These are phyloP conservation scores for Jacana jacana DNA, from an alignment of 2,113 vertebrate genomes.

Conservation along the genomic window DNA sequence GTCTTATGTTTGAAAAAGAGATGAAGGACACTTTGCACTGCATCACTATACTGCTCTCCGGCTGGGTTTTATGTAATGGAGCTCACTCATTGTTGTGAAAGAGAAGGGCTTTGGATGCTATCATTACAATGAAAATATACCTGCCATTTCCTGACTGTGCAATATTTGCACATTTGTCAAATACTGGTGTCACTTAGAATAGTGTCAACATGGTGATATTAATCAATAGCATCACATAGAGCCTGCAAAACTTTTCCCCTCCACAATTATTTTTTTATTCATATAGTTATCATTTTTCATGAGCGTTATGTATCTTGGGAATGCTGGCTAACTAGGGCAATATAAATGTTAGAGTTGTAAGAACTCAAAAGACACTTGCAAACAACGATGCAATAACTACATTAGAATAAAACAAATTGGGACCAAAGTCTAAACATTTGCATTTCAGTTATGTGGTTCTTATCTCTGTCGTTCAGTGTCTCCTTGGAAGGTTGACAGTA, in stretches of 20 bases:
- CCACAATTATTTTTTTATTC: background rate
- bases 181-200: background rate
- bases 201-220: background rate
- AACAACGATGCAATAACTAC: background rate
- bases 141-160: background rate
- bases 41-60: background rate
- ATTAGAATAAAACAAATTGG: conserved; percentile 13
- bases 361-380: background rate
- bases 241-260: background rate
- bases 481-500: background rate
- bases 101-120: background rate
- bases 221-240: background rate
- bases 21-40: background rate
- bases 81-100: background rate
- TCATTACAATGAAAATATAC: background rate
- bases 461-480: background rate
- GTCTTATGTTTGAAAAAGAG: background rate
- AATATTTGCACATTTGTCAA: background rate
- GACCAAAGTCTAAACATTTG: conserved; percentile 19
- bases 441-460: background rate
- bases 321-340: background rate
- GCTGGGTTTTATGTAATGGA: background rate
- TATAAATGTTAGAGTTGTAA: background rate
- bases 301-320: background rate
- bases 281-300: background rate